Evolutionary conservation across 1,140 invertebrate species (phyloP).

Genomic region (Mesaphorura yosii): DNA sequence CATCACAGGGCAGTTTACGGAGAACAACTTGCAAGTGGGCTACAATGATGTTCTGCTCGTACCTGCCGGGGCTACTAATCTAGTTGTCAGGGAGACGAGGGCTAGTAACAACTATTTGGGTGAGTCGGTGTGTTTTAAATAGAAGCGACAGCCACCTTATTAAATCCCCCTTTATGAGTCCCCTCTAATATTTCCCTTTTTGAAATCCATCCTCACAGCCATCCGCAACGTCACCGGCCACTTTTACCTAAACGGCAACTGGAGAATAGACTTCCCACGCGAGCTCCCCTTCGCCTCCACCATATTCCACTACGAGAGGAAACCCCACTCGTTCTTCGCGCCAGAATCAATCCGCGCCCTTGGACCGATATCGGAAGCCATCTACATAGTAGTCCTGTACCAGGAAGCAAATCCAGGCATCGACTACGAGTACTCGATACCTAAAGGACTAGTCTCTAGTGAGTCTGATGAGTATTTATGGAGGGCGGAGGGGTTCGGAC

Average conservation of each 20-base stretch:
- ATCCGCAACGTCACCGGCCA: constrained; percentile 66
- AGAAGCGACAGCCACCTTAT: neutral
- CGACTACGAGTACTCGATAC: constrained; percentile 82
- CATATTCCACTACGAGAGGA: constrained; percentile 74
- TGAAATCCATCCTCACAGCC: constrained; percentile 43
- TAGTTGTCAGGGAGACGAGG: constrained; percentile 62
- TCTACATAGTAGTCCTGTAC: constrained; percentile 73
- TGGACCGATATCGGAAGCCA: constrained; percentile 74
- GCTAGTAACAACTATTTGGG: constrained; percentile 89
- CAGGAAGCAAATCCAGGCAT: constrained; percentile 78
- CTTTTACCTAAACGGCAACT: constrained; percentile 89
- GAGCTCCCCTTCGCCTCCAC: constrained; percentile 65
- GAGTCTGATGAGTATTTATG: constrained; percentile 61
- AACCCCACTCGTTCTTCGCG: constrained; percentile 61
- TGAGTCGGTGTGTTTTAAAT: constrained; percentile 39
- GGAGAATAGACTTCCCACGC: constrained; percentile 77
- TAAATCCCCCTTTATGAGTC: neutral
- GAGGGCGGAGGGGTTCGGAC: constrained; percentile 63
- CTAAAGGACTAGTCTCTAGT: constrained; percentile 49
- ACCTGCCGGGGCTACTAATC: constrained; percentile 86
- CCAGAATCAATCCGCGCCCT: constrained; percentile 67
- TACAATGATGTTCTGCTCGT: constrained; percentile 89
- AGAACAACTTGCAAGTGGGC: constrained; percentile 62
- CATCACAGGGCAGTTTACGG: constrained; percentile 59
- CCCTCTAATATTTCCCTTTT: neutral